Evolutionary conservation across 2,888 invertebrate species (phyloP), one percentile per base, ranked within the genome.

Genomic region (Ochropleura plecta): DNA sequence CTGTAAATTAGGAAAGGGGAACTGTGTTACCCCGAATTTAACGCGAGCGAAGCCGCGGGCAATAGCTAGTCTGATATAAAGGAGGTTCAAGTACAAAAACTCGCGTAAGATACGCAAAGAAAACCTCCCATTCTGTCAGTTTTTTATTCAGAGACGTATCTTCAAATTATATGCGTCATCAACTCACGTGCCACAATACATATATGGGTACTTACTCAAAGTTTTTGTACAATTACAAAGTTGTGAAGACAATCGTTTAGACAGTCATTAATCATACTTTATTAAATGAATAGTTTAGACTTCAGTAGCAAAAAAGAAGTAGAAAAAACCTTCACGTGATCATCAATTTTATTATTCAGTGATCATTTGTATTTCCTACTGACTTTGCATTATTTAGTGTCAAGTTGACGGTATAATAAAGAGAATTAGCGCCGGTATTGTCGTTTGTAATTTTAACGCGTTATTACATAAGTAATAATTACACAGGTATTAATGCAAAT

Each of bases 351-450:
- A 51, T 42, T 30, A 67, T 57, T 51, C 57, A 64, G 51, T 64
- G 42, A 48, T 53, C 2, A 59, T 79, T 78, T 74, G n/a, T 16
- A 44, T 63, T 78, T 78, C 57, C 49, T 49, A 71, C 72, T 63
- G 46, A 16, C 63, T 48, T 74, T 49, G 42, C 57, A 49, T 82
- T 82, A 78, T 48, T 68, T 44, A n/a, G 46, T 67, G 73, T 63
- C 68, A 46, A 62, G 51, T 81, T 10, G 14, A 57, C 48, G 40
- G 12, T 59, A 42, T 69, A 48, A 63, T 71, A 70, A 59, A 20
- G 30, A 12, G 51, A 67, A 67, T 82, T 72, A 51, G 63, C 40
- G 60, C 49, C 70, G 49, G 14, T 48, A 16, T 14, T 74, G 65
- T 30, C 62, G 71, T 81, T 66, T 49, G n/a, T 14, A 14, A 40